Conservation (phyloP, 2,113 vertebrate genomes). For the Varanus salvator region DNA sequence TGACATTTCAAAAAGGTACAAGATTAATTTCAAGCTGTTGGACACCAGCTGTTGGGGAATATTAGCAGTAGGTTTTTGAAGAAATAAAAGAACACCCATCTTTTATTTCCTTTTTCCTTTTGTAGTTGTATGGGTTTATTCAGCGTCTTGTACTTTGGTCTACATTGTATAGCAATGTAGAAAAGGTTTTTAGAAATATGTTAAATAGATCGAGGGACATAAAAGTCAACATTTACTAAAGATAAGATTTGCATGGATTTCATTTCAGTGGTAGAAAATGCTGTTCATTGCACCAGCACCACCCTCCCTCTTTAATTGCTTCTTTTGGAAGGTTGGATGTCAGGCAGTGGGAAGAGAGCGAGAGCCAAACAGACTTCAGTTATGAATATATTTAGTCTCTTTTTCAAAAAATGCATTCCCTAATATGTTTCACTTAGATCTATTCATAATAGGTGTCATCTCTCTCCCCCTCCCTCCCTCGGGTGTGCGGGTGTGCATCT, state of each 20-base stretch:
- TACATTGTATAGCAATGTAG: slow-evolving; percentile 6
- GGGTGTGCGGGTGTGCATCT: too few species aligned
- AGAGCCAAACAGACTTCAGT: not conserved
- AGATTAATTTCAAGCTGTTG: slow-evolving; percentile 38
- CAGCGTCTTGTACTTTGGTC: not conserved
- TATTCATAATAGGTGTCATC: too few species aligned
- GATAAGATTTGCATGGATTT: slow-evolving; percentile 19
- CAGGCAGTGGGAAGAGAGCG: not conserved
- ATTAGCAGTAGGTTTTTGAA: slow-evolving; percentile 32
- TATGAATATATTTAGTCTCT: slow-evolving; percentile 18
- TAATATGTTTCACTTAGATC: too few species aligned
- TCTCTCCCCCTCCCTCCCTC: too few species aligned
- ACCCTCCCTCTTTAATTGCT: not conserved
- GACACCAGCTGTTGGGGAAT: slow-evolving; percentile 11
- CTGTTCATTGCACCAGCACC: not conserved
- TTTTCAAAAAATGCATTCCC: not conserved
- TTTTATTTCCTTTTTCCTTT: slow-evolving; percentile 21
- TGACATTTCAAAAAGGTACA: not conserved
- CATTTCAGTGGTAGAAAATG: slow-evolving; percentile 1
- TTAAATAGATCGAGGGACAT: not conserved
- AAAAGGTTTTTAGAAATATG: slow-evolving; percentile 35
- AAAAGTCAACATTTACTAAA: slow-evolving; percentile 37
- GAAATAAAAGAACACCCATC: not conserved
- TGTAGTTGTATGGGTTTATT: slow-evolving; percentile 4
- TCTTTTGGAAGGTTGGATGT: not conserved